These are phyloP conservation scores for Pluvialis apricaria DNA, from an alignment of 2,113 vertebrate genomes.

Conservation along the genomic window DNA sequence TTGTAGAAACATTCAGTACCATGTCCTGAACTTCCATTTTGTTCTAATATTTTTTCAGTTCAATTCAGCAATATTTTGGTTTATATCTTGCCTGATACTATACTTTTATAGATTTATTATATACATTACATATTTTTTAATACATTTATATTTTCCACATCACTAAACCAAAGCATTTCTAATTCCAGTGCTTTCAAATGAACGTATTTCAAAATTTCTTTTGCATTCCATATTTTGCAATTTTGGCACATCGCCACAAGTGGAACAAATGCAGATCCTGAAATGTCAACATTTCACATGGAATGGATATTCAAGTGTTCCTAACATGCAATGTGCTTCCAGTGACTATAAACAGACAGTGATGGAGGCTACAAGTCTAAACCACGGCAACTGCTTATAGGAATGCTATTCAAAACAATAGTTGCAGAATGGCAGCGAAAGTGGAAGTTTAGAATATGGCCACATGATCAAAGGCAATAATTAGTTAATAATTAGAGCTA, in stretches of 20 bases:
- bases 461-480: neutral
- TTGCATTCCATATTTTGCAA: neutral
- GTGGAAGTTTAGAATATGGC: neutral
- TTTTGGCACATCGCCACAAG: neutral
- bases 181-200: neutral
- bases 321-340: neutral
- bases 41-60: neutral
- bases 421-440: neutral
- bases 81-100: neutral
- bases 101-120: neutral
- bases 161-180: neutral
- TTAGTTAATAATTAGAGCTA: neutral
- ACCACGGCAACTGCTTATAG: neutral
- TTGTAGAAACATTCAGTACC: neutral
- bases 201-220: neutral
- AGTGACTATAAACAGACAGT: neutral
- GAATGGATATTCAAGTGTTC: neutral
- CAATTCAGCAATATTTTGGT: neutral
- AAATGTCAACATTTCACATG: neutral
- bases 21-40: neutral
- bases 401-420: neutral
- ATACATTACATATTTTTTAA: neutral
- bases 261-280: neutral
- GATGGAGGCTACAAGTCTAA: neutral
- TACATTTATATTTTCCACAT: neutral